Evolutionary conservation across 1,140 invertebrate genomes (phyloP), one percentile per base, ranked within the genome.

Genomic region (Acromyrmex echinatior): DNA sequence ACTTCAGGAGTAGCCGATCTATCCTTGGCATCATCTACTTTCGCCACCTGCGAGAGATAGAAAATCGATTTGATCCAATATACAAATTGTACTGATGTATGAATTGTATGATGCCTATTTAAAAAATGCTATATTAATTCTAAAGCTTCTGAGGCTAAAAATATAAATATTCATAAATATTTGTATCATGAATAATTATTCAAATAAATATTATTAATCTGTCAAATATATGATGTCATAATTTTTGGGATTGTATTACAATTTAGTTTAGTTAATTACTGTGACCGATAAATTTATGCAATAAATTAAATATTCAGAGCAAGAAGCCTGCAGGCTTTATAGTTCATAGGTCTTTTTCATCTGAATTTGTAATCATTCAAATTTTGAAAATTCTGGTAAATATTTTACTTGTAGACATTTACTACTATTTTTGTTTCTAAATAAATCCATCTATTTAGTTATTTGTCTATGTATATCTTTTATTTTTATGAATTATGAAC

Each of bases 1-100:
- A 94, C 91, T 78, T 93, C 95, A 5, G 93, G 94, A 3, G 91
- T 95, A 14, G 88, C 93, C 45, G 92, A 88, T 88, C 95, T 88
- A 6, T 95, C 93, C 28, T 92, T 93, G 25, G 28, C 45, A 16
- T 84, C 79, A 35, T 71, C 80, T 1, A 70, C 28, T 73, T 91
- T 92, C 18, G 71, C 60, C 70, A 39, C 21, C 93, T 94, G 39
- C 49, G 71, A 88, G 62, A 85, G 62, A 85, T 66, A 78, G 66
- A 62, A 73, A 28, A 21, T 25, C 2, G 10, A 51, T 28, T 65
- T 21, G 39, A 76, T 3, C 3, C 16, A 60, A 76, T 76, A 39
- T 60, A 12, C 0, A 49, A 66, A 66, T 66, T 66, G 7, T 39
- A 78, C 49, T 78, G 16, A 10, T n/a, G 0, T 6, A 25, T 25